A percentile compares a stretch with the other conserved stretches of the same genome.
These are phyloP conservation scores for Ochotona princeps DNA, from an alignment of 2,113 vertebrate species.

Conservation along the genomic window DNA sequence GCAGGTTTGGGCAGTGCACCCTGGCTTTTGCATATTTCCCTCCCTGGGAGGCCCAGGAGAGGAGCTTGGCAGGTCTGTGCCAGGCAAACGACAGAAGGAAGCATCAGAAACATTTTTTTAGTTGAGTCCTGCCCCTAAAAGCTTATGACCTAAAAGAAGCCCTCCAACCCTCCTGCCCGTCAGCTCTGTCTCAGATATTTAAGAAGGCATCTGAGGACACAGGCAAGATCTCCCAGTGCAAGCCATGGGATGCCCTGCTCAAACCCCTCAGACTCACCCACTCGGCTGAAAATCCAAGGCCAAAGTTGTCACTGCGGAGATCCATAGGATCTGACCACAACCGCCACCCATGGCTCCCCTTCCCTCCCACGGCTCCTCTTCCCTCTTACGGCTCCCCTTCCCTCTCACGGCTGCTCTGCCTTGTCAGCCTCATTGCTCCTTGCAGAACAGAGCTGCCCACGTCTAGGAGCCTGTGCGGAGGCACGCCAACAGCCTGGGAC, in stretches of 20 bases:
- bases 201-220: slow-evolving; percentile 20
- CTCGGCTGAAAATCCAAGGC: neutral
- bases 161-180: slow-evolving; percentile 10
- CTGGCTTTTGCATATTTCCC: neutral
- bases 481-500: neutral
- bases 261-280: neutral
- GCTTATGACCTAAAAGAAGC: slow-evolving; percentile 56
- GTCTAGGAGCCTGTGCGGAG: fast-evolving
- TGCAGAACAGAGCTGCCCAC: neutral
- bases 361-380: no score
- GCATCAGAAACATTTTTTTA: neutral
- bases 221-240: neutral
- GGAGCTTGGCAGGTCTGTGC: neutral
- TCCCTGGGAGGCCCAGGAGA: neutral
- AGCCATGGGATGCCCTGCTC: neutral
- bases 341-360: neutral
- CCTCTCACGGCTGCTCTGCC: no score
- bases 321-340: fast-evolving
- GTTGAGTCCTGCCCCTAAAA: neutral
- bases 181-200: neutral
- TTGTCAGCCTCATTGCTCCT: fast-evolving
- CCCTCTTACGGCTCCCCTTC: neutral
- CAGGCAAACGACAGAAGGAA: neutral
- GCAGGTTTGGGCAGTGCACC: neutral
- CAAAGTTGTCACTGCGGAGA: neutral